Conservation (phyloP, 2,113 vertebrate species). For the Serinus canaria region DNA sequence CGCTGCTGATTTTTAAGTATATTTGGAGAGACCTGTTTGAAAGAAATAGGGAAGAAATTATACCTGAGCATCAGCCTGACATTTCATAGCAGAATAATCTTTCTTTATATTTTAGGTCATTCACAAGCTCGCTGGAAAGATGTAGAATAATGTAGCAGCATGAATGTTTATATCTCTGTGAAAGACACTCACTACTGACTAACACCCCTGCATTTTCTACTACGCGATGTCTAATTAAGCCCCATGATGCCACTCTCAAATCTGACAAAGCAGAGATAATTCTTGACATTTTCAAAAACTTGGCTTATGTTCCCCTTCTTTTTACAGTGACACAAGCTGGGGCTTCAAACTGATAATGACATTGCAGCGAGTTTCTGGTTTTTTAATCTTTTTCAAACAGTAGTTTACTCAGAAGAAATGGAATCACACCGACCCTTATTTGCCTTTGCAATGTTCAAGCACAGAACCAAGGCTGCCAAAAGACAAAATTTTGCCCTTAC, state of each 20-base stretch:
- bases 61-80: neutral
- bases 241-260: conserved; percentile 67
- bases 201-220: conserved; percentile 67
- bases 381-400: conserved; percentile 52
- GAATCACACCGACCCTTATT: conserved; percentile 36
- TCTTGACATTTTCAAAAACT: conserved; percentile 71
- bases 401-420: conserved; percentile 41
- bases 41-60: neutral
- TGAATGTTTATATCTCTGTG: conserved; percentile 69
- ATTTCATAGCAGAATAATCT: conserved; percentile 53
- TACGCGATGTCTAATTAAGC: conserved; percentile 72
- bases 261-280: conserved; percentile 70
- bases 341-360: conserved; percentile 53
- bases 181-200: conserved; percentile 64
- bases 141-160: conserved; percentile 43
- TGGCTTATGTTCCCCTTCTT: conserved; percentile 58
- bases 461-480: neutral
- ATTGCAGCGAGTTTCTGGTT: conserved; percentile 15
- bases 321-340: conserved; percentile 57
- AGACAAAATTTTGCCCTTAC: conserved; percentile 45
- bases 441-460: conserved; percentile 40
- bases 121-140: conserved; percentile 47
- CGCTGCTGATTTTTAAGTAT: neutral
- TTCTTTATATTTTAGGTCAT: conserved; percentile 66
- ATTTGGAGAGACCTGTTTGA: neutral